Conservation (phyloP, 2,113 vertebrate genomes). For the Corydoras maculifer region DNA sequence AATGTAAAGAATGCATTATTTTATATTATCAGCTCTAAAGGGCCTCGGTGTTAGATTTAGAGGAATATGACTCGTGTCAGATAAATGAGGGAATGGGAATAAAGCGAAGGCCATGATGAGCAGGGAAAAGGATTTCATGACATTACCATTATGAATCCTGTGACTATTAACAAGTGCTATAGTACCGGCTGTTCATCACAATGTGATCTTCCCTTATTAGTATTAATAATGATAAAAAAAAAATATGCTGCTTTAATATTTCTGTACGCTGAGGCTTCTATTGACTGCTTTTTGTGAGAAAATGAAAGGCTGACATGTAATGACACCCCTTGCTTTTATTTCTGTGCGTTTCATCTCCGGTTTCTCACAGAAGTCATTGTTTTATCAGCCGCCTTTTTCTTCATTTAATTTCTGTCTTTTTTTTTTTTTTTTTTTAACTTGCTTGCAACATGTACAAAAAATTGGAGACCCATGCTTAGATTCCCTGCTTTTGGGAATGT, state of each 20-base stretch:
- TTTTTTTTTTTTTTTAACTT: too few species aligned
- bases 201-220: constrained; percentile 44
- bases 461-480: too few species aligned
- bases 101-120: constrained; percentile 28
- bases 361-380: constrained; percentile 27
- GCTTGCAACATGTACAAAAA: too few species aligned
- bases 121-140: constrained; percentile 23
- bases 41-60: constrained; percentile 42
- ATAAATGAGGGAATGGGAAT: constrained; percentile 38
- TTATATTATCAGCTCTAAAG: constrained; percentile 45
- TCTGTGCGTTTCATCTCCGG: constrained; percentile 39
- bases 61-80: constrained; percentile 45
- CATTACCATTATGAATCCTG: constrained; percentile 49
- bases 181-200: constrained; percentile 40
- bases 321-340: constrained; percentile 38
- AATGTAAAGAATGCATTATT: constrained; percentile 58
- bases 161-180: constrained; percentile 36
- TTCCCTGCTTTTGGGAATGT: too few species aligned
- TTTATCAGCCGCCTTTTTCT: constrained; percentile 45
- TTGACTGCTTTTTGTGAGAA: constrained; percentile 39
- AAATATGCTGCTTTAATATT: constrained; percentile 43
- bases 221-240: constrained; percentile 46
- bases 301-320: constrained; percentile 41
- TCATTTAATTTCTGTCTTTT: constrained; percentile 30
- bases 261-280: constrained; percentile 35